A percentile compares a stretch with the other conserved stretches of the same genome.
These are phyloP conservation scores for Trilocha varians DNA, from an alignment of 2,888 invertebrate species.

Conservation along the genomic window DNA sequence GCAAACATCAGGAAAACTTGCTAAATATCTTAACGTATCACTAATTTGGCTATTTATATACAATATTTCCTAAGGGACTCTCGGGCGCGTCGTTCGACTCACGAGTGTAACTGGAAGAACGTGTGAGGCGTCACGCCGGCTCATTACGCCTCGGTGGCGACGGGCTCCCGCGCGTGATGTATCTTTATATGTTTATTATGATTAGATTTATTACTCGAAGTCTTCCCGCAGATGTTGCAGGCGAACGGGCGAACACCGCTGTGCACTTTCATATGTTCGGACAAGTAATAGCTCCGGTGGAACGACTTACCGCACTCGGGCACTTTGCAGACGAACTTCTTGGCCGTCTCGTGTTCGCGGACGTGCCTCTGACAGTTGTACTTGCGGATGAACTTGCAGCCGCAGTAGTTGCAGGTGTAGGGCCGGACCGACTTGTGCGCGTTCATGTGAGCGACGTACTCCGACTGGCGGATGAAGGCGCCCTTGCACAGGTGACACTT, in stretches of 20 bases:
- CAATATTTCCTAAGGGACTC: neutral
- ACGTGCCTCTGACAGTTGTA: constrained; percentile 91
- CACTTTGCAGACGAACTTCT: constrained; percentile 82
- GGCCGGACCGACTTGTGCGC: constrained; percentile 88
- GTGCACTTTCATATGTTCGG: constrained; percentile 90
- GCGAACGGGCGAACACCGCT: constrained; percentile 86
- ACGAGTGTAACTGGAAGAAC: neutral
- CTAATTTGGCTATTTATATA: neutral
- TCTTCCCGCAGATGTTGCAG: constrained; percentile 91
- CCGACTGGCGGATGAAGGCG: constrained; percentile 86
- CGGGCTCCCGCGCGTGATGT: constrained; percentile 90
- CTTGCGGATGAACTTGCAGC: constrained; percentile 89
- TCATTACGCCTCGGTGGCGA: constrained; percentile 84
- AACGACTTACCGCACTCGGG: constrained; percentile 87
- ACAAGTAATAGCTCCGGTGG: constrained; percentile 89
- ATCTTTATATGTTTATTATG: constrained; percentile 93
- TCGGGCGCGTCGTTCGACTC: neutral
- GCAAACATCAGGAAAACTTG: neutral
- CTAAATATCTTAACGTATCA: neutral
- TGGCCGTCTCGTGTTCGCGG: constrained; percentile 84
- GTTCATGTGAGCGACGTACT: constrained; percentile 88
- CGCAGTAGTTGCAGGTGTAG: constrained; percentile 92
- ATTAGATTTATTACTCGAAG: constrained; percentile 91
- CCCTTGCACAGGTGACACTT: constrained; percentile 88
- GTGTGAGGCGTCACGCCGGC: neutral